Percentiles rank a stretch among this genome's conserved stretches.
Evolutionary conservation across 35 echinoderm and acorn worm genomes (phyloP).

Genomic region (Eucidaris tribuloides): DNA sequence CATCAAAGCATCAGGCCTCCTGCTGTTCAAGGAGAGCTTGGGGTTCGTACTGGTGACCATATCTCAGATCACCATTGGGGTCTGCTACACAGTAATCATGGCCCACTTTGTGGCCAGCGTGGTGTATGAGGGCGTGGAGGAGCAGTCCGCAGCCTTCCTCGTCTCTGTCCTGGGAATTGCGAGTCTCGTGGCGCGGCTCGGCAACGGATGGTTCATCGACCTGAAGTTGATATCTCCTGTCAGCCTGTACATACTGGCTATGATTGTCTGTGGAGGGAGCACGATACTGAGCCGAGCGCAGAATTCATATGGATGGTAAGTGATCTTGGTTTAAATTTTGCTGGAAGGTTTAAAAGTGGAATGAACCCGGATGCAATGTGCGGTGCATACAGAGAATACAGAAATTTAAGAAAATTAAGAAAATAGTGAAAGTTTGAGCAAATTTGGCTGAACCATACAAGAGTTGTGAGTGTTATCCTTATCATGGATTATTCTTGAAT

Average conservation of each 20-base stretch:
- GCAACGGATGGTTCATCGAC: not conserved
- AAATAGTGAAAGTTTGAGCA: too few relatives aligned
- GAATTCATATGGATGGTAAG: not conserved
- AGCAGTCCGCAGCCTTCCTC: slow-evolving; percentile 8
- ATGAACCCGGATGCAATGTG: too few relatives aligned
- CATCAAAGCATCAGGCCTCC: not conserved
- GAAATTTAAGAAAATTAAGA: too few relatives aligned
- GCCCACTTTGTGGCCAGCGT: slow-evolving; percentile 25
- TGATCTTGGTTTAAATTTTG: too few relatives aligned
- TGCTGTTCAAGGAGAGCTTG: not conserved
- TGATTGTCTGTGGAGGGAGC: not conserved
- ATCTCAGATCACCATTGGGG: not conserved
- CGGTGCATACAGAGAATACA: too few relatives aligned
- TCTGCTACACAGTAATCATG: not conserved
- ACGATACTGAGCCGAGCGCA: not conserved
- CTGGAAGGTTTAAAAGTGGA: too few relatives aligned
- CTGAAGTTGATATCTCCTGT: not conserved
- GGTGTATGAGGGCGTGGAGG: not conserved
- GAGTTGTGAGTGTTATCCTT: too few relatives aligned
- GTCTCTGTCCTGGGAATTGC: slow-evolving; percentile 11
- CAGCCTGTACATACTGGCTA: not conserved
- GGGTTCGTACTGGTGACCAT: not conserved
- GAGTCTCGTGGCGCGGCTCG: slow-evolving; percentile 2
- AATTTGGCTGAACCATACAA: too few relatives aligned
- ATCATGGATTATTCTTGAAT: too few relatives aligned